Evolutionary conservation across 1,140 invertebrate species (phyloP).

Genomic region (Hypsibius dujardini): DNA sequence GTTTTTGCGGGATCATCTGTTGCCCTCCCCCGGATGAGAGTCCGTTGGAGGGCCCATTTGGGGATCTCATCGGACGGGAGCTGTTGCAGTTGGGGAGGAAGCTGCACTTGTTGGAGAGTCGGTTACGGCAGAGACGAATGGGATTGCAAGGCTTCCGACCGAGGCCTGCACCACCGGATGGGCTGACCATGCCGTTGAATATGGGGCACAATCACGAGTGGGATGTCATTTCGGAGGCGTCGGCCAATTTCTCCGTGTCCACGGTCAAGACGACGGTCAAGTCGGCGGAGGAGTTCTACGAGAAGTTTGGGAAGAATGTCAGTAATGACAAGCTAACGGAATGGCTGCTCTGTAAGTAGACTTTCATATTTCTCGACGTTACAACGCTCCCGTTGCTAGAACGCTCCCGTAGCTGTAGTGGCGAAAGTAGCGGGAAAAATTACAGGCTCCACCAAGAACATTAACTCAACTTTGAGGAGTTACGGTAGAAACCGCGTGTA

Average conservation of each 20-base stretch:
- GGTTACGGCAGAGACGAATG: neutral
- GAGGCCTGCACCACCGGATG: neutral
- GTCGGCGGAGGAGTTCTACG: slow-evolving; percentile 13
- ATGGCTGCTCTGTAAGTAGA: slow-evolving; percentile 8
- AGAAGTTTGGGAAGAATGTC: neutral
- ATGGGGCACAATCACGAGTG: neutral
- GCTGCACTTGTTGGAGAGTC: slow-evolving; percentile 21
- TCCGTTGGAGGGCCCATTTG: slow-evolving; percentile 18
- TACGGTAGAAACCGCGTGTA: too few relatives aligned
- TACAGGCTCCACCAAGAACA: too few relatives aligned
- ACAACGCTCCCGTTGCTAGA: too few relatives aligned
- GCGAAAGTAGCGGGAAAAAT: too few relatives aligned
- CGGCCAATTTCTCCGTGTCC: slow-evolving; percentile 16
- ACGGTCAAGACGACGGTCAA: slow-evolving; percentile 13
- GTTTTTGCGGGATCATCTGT: slow-evolving; percentile 4
- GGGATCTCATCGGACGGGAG: slow-evolving; percentile 17
- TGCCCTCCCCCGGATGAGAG: slow-evolving; percentile 15
- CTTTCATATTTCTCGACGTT: too few relatives aligned
- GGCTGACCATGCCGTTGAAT: slow-evolving; percentile 12
- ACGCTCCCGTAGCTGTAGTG: too few relatives aligned
- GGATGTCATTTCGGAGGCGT: slow-evolving; percentile 16
- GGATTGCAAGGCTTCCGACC: slow-evolving; percentile 19
- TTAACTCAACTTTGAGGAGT: too few relatives aligned
- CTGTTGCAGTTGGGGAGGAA: slow-evolving; percentile 20
- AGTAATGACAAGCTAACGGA: slow-evolving; percentile 14